Conservation (phyloP, 2,113 vertebrate species). For the Lophura nycthemera region DNA sequence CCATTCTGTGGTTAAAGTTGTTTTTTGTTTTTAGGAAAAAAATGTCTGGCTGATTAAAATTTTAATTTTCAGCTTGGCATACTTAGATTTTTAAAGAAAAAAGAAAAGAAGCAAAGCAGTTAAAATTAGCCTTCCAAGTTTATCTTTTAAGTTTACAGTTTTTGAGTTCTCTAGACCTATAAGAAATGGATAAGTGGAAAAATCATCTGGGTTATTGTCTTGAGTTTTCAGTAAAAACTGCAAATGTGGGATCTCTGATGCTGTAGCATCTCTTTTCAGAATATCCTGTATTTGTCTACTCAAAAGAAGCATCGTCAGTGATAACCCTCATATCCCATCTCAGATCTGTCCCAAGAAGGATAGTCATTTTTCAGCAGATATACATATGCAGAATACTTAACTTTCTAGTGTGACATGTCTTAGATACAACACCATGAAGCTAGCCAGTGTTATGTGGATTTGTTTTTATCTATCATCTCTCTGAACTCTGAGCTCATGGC, state of each 20-base stretch:
- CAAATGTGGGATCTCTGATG: background rate
- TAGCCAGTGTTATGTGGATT: background rate
- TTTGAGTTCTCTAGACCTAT: background rate
- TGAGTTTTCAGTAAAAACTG: background rate
- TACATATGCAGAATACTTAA: background rate
- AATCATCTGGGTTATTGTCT: background rate
- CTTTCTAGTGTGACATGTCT: background rate
- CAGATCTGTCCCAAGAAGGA: background rate
- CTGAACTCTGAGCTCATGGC: background rate
- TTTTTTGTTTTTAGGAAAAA: background rate
- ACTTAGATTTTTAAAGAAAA: background rate
- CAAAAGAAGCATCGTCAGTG: background rate
- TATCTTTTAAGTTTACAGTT: background rate
- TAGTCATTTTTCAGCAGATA: background rate
- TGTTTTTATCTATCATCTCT: background rate
- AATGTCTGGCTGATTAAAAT: background rate
- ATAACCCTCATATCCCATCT: background rate
- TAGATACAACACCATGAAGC: background rate
- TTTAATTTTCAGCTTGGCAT: background rate
- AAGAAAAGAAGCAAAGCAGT: rapidly evolving
- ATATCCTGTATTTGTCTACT: background rate
- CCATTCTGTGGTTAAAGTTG: background rate
- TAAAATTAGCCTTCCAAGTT: background rate
- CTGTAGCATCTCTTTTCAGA: background rate
- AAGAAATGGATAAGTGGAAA: background rate